A percentile compares a stretch with the other conserved stretches of the same genome.
Evolutionary conservation across 2,113 vertebrate genomes (phyloP).

Genomic region (Enhydra lutris): DNA sequence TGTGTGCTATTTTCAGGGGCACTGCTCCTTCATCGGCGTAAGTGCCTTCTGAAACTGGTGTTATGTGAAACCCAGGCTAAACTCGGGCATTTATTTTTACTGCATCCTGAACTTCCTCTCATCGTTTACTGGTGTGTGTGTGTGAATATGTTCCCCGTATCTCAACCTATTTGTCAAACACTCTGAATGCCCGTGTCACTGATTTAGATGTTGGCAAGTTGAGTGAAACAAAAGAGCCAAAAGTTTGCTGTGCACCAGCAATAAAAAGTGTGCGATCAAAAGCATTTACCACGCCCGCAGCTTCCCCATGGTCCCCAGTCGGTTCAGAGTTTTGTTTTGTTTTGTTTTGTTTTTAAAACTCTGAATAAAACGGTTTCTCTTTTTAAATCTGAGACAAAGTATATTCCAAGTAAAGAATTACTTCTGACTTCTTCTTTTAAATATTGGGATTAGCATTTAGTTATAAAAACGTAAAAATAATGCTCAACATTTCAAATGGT

Average conservation of each 20-base stretch:
- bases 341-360: neutral
- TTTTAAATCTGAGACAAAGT: neutral
- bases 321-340: neutral
- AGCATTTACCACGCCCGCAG: slow-evolving; percentile 39
- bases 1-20: slow-evolving; percentile 67
- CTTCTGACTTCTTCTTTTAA: slow-evolving; percentile 19
- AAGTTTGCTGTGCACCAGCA: slow-evolving; percentile 59
- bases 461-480: neutral
- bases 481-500: neutral
- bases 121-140: neutral
- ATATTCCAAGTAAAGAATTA: neutral
- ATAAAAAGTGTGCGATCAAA: slow-evolving; percentile 2
- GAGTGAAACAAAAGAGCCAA: slow-evolving; percentile 71
- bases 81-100: slow-evolving; percentile 62
- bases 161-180: slow-evolving; percentile 63
- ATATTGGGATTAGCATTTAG: neutral
- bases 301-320: neutral
- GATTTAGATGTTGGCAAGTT: slow-evolving; percentile 68
- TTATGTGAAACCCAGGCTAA: slow-evolving; percentile 46
- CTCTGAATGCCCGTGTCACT: slow-evolving; percentile 61
- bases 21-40: neutral
- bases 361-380: neutral
- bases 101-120: slow-evolving; percentile 68
- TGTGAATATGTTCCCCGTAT: slow-evolving; percentile 61
- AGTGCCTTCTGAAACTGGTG: slow-evolving; percentile 45